A percentile compares a stretch with the other conserved stretches of the same genome.
Conservation (phyloP, 2,888 invertebrate genomes). For the Crioceris asparagi region DNA sequence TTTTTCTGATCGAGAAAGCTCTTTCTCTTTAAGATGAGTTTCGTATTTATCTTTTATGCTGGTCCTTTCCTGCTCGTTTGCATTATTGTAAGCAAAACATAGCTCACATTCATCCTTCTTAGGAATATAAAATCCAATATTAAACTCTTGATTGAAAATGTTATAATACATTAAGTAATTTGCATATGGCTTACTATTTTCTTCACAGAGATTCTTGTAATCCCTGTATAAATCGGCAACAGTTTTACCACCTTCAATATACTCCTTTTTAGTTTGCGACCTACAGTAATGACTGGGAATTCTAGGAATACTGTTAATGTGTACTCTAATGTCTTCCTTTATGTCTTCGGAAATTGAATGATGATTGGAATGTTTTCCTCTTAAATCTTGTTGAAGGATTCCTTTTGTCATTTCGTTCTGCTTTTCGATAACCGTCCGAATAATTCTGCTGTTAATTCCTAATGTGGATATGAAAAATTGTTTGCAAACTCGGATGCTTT, state of each 20-base stretch:
- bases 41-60: conserved; percentile 5
- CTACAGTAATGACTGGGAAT: conserved; percentile 3
- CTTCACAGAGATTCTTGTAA: conserved; percentile 1
- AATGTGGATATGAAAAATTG: too few relatives aligned
- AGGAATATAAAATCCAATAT: conserved; percentile 7
- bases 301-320: neutral
- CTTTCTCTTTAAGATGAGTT: conserved; percentile 6
- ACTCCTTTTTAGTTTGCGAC: conserved; percentile 4
- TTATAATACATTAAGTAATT: conserved; percentile 5
- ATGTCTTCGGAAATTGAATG: neutral
- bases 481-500: conserved; percentile 1
- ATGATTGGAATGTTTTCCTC: neutral
- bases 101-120: conserved; percentile 11
- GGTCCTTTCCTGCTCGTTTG: conserved; percentile 2
- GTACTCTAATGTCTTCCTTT: neutral
- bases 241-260: conserved; percentile 5
- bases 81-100: conserved; percentile 5
- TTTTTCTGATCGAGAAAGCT: conserved; percentile 9
- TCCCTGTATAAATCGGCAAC: conserved; percentile 6
- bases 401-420: too few relatives aligned
- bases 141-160: conserved; percentile 8
- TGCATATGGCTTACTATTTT: conserved; percentile 1
- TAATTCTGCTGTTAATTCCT: too few relatives aligned
- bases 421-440: too few relatives aligned
- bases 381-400: too few relatives aligned